phyloP scores from a whole-genome alignment of 2,797 vertebrate genomes.

The Stomatorhinus walkeri region DNA sequence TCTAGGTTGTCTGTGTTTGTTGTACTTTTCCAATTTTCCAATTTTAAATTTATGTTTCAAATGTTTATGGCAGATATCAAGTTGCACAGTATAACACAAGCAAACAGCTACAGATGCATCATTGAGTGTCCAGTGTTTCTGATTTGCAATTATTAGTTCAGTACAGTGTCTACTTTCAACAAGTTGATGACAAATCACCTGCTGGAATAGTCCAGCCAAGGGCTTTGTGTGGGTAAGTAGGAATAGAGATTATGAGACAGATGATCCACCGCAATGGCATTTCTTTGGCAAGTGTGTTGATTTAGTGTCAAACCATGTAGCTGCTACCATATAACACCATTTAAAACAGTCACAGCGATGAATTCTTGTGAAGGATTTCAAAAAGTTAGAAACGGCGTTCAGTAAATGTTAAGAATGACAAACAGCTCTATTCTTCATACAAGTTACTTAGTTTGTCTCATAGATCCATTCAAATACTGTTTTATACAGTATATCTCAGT shows the following conservation, averaged over 20 bases:
- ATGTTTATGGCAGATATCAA: neutral
- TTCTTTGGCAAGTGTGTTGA: neutral
- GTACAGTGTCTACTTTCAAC: neutral
- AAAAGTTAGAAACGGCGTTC: neutral
- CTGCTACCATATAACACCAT: neutral
- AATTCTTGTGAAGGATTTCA: neutral
- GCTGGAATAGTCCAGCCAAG: neutral
- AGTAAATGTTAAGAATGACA: neutral
- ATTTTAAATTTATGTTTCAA: neutral
- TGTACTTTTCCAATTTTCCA: neutral
- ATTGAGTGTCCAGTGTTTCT: neutral
- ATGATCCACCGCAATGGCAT: neutral
- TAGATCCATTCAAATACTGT: neutral
- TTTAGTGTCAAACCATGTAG: neutral
- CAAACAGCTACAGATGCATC: neutral
- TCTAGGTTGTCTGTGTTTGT: neutral
- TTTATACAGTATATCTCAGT: neutral
- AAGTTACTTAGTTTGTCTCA: neutral
- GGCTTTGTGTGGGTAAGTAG: neutral
- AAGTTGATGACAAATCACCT: neutral
- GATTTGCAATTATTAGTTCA: neutral
- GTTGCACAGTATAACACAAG: neutral
- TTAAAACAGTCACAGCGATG: neutral
- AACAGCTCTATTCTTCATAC: neutral
- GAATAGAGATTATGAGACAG: neutral